Evolutionary conservation across 1,140 invertebrate genomes (phyloP), one percentile per base, ranked within the genome.

Genomic region (Caenorhabditis tropicalis): DNA sequence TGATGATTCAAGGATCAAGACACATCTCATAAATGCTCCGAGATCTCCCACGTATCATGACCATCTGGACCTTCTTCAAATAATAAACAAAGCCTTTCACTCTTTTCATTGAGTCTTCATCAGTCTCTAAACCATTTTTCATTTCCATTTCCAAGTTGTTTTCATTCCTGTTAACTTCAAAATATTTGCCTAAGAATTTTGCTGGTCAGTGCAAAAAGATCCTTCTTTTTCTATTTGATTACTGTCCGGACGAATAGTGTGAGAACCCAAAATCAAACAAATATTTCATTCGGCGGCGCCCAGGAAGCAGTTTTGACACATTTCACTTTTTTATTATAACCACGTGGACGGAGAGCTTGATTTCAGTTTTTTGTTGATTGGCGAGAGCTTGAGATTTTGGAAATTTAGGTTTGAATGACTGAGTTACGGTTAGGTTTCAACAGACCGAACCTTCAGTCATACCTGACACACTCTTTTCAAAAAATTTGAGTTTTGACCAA

Each of bases 161-260:
- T 27, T 51, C 19, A n/a, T 21, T 70, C 21, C 31, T n/a, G 24
- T 36, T 36, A 33, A 15, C 58, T 9, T 12, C 36, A 74, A 74
- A 74, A 74, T 74, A 74, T 74, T 74, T 74, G 36, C 65, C 3
- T 27, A 27, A 5, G 21, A 10, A 10, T 24, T n/a, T n/a, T 56
- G 10, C 43, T 43, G 65, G 65, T 39, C 65, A 70, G 60, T 60
- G 56, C 60, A 74, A 74, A 74, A 74, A 43, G 65, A 74, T 74
- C 36, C 36, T 33, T 21, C 21, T 65, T 21, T 31, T 65, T 65
- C 58, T 74, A 21, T 74, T 74, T 74, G 65, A 74, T 43, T 39
- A 74, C 65, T 74, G 65, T 74, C 65, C 21, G 58, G 31, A n/a
- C 10, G 56, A 58, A 24, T 46, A 16, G 1, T 10, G 10, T n/a